Base-by-base conservation (phyloP, 1,140 invertebrate species). In the Plodia interpunctella region DNA sequence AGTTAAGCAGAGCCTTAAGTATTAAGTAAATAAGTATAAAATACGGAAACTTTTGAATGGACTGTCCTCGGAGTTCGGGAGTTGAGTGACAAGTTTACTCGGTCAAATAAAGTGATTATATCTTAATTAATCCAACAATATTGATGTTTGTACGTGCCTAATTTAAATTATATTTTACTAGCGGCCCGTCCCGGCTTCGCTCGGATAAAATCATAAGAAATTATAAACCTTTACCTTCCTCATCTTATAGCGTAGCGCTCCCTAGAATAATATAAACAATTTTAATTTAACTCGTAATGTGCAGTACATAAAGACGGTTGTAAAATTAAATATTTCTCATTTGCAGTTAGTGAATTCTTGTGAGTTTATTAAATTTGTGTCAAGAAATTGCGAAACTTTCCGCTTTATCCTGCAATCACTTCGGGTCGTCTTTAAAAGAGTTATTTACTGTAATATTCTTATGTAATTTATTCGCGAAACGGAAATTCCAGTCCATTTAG, bases 401-500 rank as follows among this genome's bases (percentile, higher is more conserved):
- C 35, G 11, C 35, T 5, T 38, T 38, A 38, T 59, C 51, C 21
- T 21, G 57, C 44, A 55, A 63, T 49, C 52, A 49, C 38, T 53
- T 53, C 54, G 53, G 49, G 62, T 52, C 60, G 58, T 60, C 65
- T 71, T 71, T 65, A 65, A n/a, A 79, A 73, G 64, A 71, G 67
- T 74, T 74, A 78, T 80, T 76, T 78, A 70, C 68, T 64, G 66
- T 74, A 69, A 73, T 71, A 74, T 69, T 69, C 66, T 62, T 63
- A 70, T 74, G 74, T 83, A 86, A 86, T 86, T 86, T 81, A 86
- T 83, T 78, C 75, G 61, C 65, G 63, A 78, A 83, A 80, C 72
- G 74, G 70, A 83, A 83, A 79, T 86, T 83, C 83, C 83, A 81
- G 72, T 78, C 79, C 83, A 86, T 86, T 86, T 86, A 78, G 68